A percentile compares a stretch with the other conserved stretches of the same genome.
phyloP scores from a whole-genome alignment of 2,888 invertebrate genomes.

The Seira musarum region DNA sequence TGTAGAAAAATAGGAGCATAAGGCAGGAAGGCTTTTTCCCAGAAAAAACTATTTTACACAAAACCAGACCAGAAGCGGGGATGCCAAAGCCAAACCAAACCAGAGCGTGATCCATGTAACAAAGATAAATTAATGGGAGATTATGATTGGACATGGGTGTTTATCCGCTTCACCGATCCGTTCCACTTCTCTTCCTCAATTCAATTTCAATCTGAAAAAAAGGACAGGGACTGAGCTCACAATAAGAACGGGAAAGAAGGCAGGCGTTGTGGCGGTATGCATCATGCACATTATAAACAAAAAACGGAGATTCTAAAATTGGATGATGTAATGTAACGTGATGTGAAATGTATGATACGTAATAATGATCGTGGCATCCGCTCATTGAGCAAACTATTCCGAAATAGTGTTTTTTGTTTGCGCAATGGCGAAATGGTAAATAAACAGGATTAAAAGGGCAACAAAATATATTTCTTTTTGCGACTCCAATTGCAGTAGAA shows the following conservation, averaged over 20 bases:
- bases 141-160: conserved; percentile 68
- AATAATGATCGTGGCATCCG: conserved; percentile 35
- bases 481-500: background rate
- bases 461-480: background rate
- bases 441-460: conserved; percentile 57
- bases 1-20: conserved; percentile 29
- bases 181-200: conserved; percentile 60
- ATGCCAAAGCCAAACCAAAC: too few relatives aligned
- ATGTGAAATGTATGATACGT: conserved; percentile 32
- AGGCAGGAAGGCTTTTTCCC: background rate
- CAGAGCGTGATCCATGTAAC: background rate
- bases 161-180: conserved; percentile 66
- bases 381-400: conserved; percentile 23
- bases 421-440: conserved; percentile 39
- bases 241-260: conserved; percentile 32
- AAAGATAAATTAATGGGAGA: conserved; percentile 60
- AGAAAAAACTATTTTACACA: background rate
- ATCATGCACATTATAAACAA: conserved; percentile 18
- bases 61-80: too few relatives aligned
- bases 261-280: conserved; percentile 55
- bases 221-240: background rate
- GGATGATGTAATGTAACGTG: conserved; percentile 11
- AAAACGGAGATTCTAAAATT: background rate
- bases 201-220: background rate
- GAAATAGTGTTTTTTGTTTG: conserved; percentile 21